Base-by-base conservation (phyloP, 2,888 invertebrate genomes). In the Scotopteryx bipunctaria region DNA sequence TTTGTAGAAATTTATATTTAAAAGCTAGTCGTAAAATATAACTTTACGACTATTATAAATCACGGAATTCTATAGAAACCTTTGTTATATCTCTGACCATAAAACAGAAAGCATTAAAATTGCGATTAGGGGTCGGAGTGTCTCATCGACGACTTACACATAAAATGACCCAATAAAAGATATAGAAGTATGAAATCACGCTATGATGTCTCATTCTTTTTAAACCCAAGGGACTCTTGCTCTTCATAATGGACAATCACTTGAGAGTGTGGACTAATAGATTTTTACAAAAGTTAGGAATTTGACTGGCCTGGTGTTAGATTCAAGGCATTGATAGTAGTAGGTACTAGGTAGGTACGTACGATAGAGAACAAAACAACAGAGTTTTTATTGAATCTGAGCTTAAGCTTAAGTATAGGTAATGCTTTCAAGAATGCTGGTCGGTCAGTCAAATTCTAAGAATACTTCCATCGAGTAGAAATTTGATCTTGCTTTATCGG, bases 41-140 rank as follows among this genome's bases (percentile, higher is more conserved):
- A 56, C 44, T 72, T 72, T 68, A 70, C 57, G 65, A 65, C 59
- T 49, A 44, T 57, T 67, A 71, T 76, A 78, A 77, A 76, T 76
- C 71, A 75, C 59, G 59, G 61, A 59, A 63, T 69, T 73, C 65
- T 67, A 66, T 67, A 64, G 64, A 59, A 68, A 59, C 64, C 63
- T 71, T 76, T 71, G 71, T 68, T 73, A 68, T 66, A 70, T 62
- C 61, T 63, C 60, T 62, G 69, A 58, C 64, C 70, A 75, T 77
- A 76, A 78, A 78, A 76, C 69, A 67, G 67, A 74, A 66, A 69
- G 61, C 73, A 72, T 73, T 74, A 74, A 76, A 78, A 77, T 69
- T 60, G 66, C 67, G 69, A 73, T 77, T 71, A 71, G 63, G 68
- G 73, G 64, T 69, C 67, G 73, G 69, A 71, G 68, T 75, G 69